These are phyloP conservation scores for Campopleginae sp. DNA, from an alignment of 2,888 invertebrate species.

Conservation along the genomic window DNA sequence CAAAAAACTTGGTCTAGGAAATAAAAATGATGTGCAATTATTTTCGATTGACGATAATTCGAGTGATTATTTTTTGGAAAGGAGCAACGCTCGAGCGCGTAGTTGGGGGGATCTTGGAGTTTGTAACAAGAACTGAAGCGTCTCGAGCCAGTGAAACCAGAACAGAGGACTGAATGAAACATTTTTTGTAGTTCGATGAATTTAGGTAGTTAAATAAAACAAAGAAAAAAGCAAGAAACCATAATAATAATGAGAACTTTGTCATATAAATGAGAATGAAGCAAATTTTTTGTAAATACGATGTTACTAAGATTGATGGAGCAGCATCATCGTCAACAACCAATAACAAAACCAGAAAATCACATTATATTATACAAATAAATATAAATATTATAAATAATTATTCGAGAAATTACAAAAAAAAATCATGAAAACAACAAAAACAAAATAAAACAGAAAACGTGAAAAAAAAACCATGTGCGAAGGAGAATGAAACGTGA, in stretches of 20 bases:
- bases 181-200: conserved; percentile 78
- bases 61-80: conserved; percentile 3
- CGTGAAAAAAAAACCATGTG: conserved; percentile 25
- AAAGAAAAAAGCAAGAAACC: conserved; percentile 24
- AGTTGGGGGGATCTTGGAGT: conserved; percentile 13
- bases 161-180: conserved; percentile 77
- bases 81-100: background rate
- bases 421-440: conserved; percentile 28
- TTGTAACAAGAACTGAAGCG: background rate
- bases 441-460: conserved; percentile 34
- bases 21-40: conserved; percentile 6
- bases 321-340: conserved; percentile 14
- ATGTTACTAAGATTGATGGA: conserved; percentile 71
- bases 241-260: conserved; percentile 39
- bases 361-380: conserved; percentile 65
- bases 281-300: conserved; percentile 79
- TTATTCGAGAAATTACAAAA: conserved; percentile 59
- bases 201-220: conserved; percentile 77
- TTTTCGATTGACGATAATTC: conserved; percentile 18
- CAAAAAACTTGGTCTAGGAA: background rate
- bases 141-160: conserved; percentile 27
- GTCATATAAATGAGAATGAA: conserved; percentile 63
- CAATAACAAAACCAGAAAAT: conserved; percentile 64
- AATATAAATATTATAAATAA: conserved; percentile 70
- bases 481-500: conserved; percentile 31